Evolutionary conservation across 2,113 vertebrate species (phyloP).

Genomic region (Balaeniceps rex): DNA sequence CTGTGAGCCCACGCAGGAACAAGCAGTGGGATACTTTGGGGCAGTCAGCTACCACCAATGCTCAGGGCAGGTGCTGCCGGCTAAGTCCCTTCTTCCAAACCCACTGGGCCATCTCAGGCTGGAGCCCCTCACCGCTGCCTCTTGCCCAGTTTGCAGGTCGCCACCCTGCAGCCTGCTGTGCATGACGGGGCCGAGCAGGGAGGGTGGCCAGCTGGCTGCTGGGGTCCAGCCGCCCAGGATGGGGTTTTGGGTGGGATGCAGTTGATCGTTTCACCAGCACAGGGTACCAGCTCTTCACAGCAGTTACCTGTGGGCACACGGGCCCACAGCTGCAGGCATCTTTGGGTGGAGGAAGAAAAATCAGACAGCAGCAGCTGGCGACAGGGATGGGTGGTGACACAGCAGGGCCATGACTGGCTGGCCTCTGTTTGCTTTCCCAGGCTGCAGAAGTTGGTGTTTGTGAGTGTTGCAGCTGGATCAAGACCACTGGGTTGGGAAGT

Average conservation of each 20-base stretch:
- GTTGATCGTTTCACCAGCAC: background rate
- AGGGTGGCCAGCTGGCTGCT: background rate
- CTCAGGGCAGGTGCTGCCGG: background rate
- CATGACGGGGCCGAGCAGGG: rapidly evolving
- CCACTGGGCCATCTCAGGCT: background rate
- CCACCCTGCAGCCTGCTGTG: background rate
- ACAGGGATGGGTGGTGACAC: background rate
- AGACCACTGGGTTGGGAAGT: background rate
- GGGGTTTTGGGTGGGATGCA: background rate
- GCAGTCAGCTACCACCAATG: background rate
- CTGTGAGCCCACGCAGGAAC: background rate
- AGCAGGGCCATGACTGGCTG: background rate
- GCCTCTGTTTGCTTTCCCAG: background rate
- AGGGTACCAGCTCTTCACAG: background rate
- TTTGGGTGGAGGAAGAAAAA: background rate
- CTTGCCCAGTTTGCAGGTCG: background rate
- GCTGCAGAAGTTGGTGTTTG: background rate
- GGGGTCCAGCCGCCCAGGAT: background rate
- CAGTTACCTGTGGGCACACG: background rate
- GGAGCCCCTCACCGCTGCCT: background rate
- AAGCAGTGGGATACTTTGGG: rapidly evolving
- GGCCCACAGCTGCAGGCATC: background rate
- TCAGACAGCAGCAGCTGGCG: background rate
- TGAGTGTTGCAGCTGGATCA: background rate
- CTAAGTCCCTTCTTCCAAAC: background rate